Evolutionary conservation across 2,797 vertebrate genomes (phyloP), one percentile per base, ranked within the genome.

Genomic region (Sebastes umbrosus): DNA sequence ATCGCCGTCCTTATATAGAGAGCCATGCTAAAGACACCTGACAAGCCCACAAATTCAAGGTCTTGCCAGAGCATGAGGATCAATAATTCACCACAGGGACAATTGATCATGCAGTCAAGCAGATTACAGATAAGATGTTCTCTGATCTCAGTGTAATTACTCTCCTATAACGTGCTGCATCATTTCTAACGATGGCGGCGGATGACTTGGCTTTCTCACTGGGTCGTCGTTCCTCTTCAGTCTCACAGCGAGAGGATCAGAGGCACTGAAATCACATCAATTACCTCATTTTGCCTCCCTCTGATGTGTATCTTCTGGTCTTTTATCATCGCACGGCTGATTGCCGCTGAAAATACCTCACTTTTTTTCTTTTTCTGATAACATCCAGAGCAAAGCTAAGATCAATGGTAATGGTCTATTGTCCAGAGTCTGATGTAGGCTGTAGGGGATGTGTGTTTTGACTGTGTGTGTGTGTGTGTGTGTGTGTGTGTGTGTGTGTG

Each of bases 101-200:
- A 27, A 73, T 11, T 72, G 72, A 74, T 79, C 52, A 27, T 27
- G 57, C 55, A 71, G 84, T 54, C 69, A 8, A 29, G 74, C 50
- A 80, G 75, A 82, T 84, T 75, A 68, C 32, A 6, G 22, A 50
- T 32, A 24, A 80, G 55, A 76, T 69, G 73, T 36, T 71, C 83
- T 81, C 5, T 87, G 83, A 84, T 84, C 75, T 73, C 32, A 6
- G 55, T 50, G 34, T 77, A 80, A 87, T 84, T 78, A 71, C 66
- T 39, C 69, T 55, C 52, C 39, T 29, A 10, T 75, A 63, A 83
- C 55, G 65, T 59, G 71, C 16, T 3, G 64, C 59, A 80, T 80
- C 18, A 67, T 79, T 72, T 84, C 75, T 74, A 63, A 75, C 82
- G 75, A 72, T 39, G 55, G 8, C 60, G 12, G 67, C 2, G 3